Conservation (phyloP, 2,113 vertebrate species). For the Cephalopholis sonnerati region DNA sequence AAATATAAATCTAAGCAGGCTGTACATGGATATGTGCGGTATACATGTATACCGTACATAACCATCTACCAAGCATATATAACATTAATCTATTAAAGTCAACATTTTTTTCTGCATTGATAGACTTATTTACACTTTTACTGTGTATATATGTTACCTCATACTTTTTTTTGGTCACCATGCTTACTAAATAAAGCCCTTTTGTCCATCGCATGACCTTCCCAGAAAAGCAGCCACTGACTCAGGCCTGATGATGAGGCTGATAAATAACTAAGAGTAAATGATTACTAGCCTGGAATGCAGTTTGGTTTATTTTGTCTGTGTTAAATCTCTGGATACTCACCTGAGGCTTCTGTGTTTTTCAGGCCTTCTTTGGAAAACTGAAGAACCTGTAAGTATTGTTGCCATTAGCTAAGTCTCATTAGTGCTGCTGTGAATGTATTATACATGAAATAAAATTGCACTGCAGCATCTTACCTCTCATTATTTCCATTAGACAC, state of each 20-base stretch:
- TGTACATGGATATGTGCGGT: too few relatives aligned
- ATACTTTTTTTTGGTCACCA: too few relatives aligned
- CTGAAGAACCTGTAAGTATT: constrained; percentile 79
- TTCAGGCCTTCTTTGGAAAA: constrained; percentile 84
- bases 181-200: constrained; percentile 24
- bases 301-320: not conserved
- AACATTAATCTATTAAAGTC: too few relatives aligned
- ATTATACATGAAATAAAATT: not conserved
- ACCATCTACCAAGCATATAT: too few relatives aligned
- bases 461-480: not conserved
- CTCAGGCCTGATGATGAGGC: constrained; percentile 13
- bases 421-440: not conserved
- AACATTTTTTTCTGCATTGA: too few relatives aligned
- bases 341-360: constrained; percentile 36
- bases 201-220: constrained; percentile 12
- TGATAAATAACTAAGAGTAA: constrained; percentile 38
- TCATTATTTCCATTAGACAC: constrained; percentile 29
- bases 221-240: constrained; percentile 1
- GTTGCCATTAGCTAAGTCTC: not conserved
- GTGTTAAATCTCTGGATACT: not conserved
- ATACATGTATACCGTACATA: too few relatives aligned
- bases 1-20: too few relatives aligned
- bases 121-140: too few relatives aligned
- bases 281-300: constrained; percentile 17
- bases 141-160: too few relatives aligned